phyloP scores from a whole-genome alignment of 1,140 invertebrate genomes.

The Tribolium madens region DNA sequence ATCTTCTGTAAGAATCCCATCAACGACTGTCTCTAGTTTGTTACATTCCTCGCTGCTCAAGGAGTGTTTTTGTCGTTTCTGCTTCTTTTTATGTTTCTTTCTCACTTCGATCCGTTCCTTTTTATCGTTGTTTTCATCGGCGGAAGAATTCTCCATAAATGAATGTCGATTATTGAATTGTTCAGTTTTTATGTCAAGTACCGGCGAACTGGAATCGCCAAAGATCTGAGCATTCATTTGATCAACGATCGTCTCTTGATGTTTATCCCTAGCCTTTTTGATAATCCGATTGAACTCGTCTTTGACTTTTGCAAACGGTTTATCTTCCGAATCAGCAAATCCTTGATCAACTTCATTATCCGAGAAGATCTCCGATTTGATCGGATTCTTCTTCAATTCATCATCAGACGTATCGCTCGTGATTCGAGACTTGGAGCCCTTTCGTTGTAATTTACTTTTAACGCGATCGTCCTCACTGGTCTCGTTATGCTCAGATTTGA shows the following conservation, averaged over 20 bases:
- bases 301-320: constrained; percentile 63
- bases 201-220: constrained; percentile 50
- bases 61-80: constrained; percentile 80
- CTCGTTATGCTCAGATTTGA: constrained; percentile 64
- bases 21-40: constrained; percentile 64
- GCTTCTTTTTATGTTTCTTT: constrained; percentile 87
- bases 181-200: constrained; percentile 57
- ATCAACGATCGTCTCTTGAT: constrained; percentile 54
- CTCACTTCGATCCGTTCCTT: constrained; percentile 68
- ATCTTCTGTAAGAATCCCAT: constrained; percentile 57
- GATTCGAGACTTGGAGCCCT: constrained; percentile 69
- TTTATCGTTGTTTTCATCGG: constrained; percentile 66
- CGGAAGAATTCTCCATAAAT: constrained; percentile 69
- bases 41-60: constrained; percentile 71
- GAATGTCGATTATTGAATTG: constrained; percentile 57
- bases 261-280: constrained; percentile 61
- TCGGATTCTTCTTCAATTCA: constrained; percentile 64
- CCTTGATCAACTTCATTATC: constrained; percentile 68
- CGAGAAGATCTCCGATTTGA: constrained; percentile 66
- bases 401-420: constrained; percentile 74
- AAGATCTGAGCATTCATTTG: constrained; percentile 53
- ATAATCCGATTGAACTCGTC: constrained; percentile 57
- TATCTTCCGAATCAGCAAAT: constrained; percentile 69
- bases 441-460: constrained; percentile 64
- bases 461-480: constrained; percentile 61